Evolutionary conservation across 2,888 invertebrate species (phyloP), one percentile per base, ranked within the genome.

Genomic region (Meghimatium bilineatum): DNA sequence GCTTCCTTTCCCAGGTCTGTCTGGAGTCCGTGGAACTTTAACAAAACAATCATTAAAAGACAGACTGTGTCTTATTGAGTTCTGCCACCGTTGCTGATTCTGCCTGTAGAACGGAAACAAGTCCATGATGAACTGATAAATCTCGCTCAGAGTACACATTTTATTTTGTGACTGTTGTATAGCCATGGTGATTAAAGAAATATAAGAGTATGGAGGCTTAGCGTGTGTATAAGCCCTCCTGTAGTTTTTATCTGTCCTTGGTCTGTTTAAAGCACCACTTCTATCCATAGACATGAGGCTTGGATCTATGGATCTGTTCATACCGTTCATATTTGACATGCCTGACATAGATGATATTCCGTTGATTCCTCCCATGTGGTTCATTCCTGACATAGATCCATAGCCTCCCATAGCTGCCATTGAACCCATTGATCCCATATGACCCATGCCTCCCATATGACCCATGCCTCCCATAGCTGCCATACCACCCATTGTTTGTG

Each of bases 1-100:
- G 17, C 97, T 97, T 0, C 99, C 99, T 92, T 99, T 99, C 1
- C 99, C 99, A 0, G 99, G 99, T 94, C 98, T 98, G 94, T 99
- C 99, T 96, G 95, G 93, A 5, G 93, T 92, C 63, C 93, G 89
- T n/a, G 98, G 97, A 87, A 99, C 98, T 94, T 99, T 99, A 83
- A 99, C 98, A 94, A 99, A 99, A 94, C 99, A 99, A 93, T 99
- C 99, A 95, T 99, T 99, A 95, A 99, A 99, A 86, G 97, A 98
- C 79, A 99, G 94, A 89, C 98, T 98, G 93, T 99, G 99, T 85
- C 99, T 95, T 89, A 99, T 99, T 1, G 98, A 99, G 94, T 99
- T 99, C 94, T 99, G 99, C 99, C 99, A 99, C 91, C 99, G 96
- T 94, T 99, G 99, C 94, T 99, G 98, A 94, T 99, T 99, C 94